Evolutionary conservation across 2,888 invertebrate species (phyloP).

Genomic region (Himalopsyche tibetana): DNA sequence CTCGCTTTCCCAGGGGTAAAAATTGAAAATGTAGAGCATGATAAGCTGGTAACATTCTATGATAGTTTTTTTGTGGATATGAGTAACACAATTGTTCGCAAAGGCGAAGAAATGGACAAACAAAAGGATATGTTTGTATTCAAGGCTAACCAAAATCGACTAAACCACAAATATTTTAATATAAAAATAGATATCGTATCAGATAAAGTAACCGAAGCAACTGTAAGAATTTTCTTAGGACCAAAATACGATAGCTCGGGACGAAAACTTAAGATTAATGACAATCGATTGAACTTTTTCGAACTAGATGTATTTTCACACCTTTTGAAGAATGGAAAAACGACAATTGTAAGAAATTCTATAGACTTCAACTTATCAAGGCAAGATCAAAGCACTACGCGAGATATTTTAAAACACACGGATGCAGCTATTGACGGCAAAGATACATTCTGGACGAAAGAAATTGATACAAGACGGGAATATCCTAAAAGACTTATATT

Average conservation of each 20-base stretch:
- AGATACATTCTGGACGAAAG: background rate
- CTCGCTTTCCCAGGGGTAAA: constrained; percentile 79
- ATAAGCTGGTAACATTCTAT: constrained; percentile 82
- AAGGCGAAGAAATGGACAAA: constrained; percentile 71
- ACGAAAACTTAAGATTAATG: constrained; percentile 73
- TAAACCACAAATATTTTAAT: constrained; percentile 84
- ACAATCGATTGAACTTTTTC: constrained; percentile 59
- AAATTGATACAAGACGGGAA: constrained; percentile 68
- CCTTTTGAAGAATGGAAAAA: constrained; percentile 80
- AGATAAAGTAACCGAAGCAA: constrained; percentile 75
- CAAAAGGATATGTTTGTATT: constrained; percentile 74
- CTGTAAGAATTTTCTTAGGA: constrained; percentile 81
- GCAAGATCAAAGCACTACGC: constrained; percentile 77
- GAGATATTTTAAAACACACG: constrained; percentile 68
- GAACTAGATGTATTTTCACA: constrained; percentile 73
- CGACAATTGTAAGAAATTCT: constrained; percentile 82
- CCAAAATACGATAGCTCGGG: constrained; percentile 82
- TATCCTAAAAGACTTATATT: constrained; percentile 84
- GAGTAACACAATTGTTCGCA: constrained; percentile 75
- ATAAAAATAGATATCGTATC: constrained; percentile 79
- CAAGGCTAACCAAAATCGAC: constrained; percentile 80
- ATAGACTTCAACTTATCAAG: constrained; percentile 80
- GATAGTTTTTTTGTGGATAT: constrained; percentile 81
- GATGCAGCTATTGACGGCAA: constrained; percentile 69
- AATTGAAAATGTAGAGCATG: constrained; percentile 80